phyloP scores from a whole-genome alignment of 2,113 vertebrate species.

The Hylia prasina region DNA sequence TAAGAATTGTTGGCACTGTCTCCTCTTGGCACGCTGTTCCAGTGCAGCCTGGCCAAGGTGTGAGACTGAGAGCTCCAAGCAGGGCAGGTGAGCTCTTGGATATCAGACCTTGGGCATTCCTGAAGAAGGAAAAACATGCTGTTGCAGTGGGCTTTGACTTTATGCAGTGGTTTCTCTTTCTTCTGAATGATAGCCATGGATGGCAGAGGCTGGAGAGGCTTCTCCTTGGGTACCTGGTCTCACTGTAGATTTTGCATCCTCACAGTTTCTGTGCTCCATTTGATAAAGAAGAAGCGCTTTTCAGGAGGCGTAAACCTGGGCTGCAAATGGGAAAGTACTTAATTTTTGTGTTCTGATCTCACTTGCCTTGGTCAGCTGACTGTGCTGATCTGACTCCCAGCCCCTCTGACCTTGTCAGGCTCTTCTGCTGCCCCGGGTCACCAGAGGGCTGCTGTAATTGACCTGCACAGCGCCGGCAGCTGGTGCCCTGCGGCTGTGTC shows the following conservation, averaged over 20 bases:
- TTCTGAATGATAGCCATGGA: background rate
- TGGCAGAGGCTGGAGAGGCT: background rate
- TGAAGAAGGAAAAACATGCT: background rate
- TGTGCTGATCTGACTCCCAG: background rate
- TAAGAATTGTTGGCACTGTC: background rate
- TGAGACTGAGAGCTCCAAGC: rapidly evolving
- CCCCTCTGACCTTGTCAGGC: background rate
- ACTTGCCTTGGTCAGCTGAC: background rate
- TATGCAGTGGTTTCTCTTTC: background rate
- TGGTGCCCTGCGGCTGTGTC: background rate
- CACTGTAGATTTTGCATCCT: background rate
- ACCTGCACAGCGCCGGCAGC: rapidly evolving
- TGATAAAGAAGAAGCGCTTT: background rate
- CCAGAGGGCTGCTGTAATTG: rapidly evolving
- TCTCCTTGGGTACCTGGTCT: background rate
- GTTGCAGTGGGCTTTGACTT: background rate
- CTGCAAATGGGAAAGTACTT: background rate
- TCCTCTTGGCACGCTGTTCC: background rate
- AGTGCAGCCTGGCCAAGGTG: rapidly evolving
- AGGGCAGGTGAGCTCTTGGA: rapidly evolving
- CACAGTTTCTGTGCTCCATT: background rate
- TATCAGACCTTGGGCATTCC: background rate
- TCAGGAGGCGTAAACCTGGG: background rate
- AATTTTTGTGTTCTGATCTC: background rate
- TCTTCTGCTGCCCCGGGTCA: background rate